Conservation (phyloP, 2,797 vertebrate species). For the Uromys caudimaculatus region DNA sequence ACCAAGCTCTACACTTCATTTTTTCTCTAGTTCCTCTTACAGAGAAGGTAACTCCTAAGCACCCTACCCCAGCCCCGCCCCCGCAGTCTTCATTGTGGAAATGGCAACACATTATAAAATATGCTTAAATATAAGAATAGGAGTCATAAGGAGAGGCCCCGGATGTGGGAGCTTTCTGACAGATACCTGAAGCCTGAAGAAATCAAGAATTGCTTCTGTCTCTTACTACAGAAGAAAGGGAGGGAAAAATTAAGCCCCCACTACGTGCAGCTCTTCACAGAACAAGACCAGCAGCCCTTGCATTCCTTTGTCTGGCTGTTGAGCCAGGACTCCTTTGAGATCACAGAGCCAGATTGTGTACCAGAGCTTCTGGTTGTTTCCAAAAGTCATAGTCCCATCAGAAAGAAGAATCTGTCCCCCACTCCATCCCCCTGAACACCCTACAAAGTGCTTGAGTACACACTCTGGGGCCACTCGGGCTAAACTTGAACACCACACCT, state of each 20-base stretch:
- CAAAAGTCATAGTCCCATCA: background rate
- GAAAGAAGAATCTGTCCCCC: background rate
- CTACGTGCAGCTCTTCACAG: background rate
- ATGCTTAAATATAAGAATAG: background rate
- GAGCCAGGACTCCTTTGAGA: background rate
- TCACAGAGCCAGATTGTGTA: background rate
- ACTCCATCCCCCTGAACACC: background rate
- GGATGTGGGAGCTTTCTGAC: background rate
- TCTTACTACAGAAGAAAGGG: background rate
- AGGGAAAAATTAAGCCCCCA: background rate
- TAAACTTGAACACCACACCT: background rate
- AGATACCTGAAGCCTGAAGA: background rate
- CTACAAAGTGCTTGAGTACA: background rate
- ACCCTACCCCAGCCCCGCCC: background rate
- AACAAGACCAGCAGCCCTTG: background rate
- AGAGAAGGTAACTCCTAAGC: background rate
- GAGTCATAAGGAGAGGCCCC: background rate
- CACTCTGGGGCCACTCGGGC: background rate
- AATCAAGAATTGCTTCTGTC: background rate
- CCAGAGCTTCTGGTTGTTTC: background rate
- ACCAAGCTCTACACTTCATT: background rate
- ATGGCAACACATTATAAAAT: background rate
- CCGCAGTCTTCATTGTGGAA: background rate
- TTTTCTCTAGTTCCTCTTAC: slow-evolving; percentile 18
- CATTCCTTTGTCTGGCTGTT: no score